Conservation (phyloP, 2,888 invertebrate genomes). For the Adelognathus sp. region DNA sequence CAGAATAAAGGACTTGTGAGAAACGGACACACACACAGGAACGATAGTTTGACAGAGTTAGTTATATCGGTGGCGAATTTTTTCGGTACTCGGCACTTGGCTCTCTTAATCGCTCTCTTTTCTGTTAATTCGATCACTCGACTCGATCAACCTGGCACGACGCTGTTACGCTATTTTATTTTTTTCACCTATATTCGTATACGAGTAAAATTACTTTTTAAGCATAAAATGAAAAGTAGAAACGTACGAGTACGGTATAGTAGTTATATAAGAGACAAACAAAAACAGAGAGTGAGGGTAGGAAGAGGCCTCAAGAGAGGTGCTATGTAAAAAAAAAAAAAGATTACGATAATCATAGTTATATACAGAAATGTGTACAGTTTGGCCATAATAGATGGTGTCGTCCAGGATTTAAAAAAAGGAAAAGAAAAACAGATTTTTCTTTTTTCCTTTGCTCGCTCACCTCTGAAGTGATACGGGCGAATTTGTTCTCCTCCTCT, state of each 20-base stretch:
- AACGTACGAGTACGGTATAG: conserved; percentile 34
- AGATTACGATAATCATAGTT: neutral
- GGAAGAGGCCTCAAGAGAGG: conserved; percentile 40
- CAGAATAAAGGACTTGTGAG: conserved; percentile 39
- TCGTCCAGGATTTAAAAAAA: neutral
- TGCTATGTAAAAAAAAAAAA: conserved; percentile 6
- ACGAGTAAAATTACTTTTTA: conserved; percentile 57
- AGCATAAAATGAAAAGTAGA: conserved; percentile 49
- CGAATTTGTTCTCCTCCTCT: neutral
- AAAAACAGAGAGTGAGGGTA: conserved; percentile 23
- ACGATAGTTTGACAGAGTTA: conserved; percentile 52
- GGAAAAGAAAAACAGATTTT: neutral
- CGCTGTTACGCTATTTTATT: conserved; percentile 37
- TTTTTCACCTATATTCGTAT: conserved; percentile 57
- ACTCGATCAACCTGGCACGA: conserved; percentile 58
- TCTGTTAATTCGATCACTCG: conserved; percentile 31
- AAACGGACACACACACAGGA: conserved; percentile 63
- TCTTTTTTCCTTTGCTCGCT: conserved; percentile 26
- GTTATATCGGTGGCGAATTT: conserved; percentile 24
- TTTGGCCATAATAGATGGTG: neutral
- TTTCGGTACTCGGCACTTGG: conserved; percentile 48
- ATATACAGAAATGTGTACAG: conserved; percentile 2
- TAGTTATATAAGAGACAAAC: conserved; percentile 28
- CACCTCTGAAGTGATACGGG: too few species aligned
- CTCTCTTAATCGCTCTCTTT: conserved; percentile 13